Base-by-base conservation (phyloP, 2,888 invertebrate species). In the Rhorus exstirpatorius region DNA sequence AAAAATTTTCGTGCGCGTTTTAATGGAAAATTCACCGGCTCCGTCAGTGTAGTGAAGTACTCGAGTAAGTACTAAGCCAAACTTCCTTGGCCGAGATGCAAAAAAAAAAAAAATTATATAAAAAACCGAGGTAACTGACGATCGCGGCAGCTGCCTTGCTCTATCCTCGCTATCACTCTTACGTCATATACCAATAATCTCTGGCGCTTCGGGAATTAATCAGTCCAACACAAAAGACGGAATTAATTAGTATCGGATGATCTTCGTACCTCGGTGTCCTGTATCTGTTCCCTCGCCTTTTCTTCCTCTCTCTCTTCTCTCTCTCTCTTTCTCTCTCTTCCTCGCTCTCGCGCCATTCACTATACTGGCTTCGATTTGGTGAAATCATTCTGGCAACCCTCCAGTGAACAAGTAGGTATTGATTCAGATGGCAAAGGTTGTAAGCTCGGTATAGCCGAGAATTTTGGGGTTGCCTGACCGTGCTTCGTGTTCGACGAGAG, bases 361-460 rank as follows among this genome's bases (percentile, higher is more conserved):
- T 61, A 38, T 67, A 71, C 76, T 53, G 86, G 86, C 79, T 86
- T 86, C 83, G 82, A 86, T 87, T 90, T 84, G 85, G 85, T 86
- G 88, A 89, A 90, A 90, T 88, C 87, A 89, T 68, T 81, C 85
- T 90, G 90, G 90, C 90, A 90, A 87, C 84, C 88, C 88, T 90
- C 90, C 90, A 90, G 89, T 90, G 90, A 90, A 90, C 90, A 89
- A 90, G 89, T 90, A 89, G 89, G 87, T 90, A 90, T 90, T 90
- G 90, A 90, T 90, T 90, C 87, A 88, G 86, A 89, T 88, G 87
- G 90, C 85, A 86, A 87, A 86, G 85, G 86, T 86, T 78, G 78
- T 61, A 74, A 44, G 58, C 55, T 79, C n/a, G 81, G 49, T 74
- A 58, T 46, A 67, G 82, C 63, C 70, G 75, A 83, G 84, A 68